Evolutionary conservation across 2,888 invertebrate genomes (phyloP).

Genomic region (Chorisops tibialis): DNA sequence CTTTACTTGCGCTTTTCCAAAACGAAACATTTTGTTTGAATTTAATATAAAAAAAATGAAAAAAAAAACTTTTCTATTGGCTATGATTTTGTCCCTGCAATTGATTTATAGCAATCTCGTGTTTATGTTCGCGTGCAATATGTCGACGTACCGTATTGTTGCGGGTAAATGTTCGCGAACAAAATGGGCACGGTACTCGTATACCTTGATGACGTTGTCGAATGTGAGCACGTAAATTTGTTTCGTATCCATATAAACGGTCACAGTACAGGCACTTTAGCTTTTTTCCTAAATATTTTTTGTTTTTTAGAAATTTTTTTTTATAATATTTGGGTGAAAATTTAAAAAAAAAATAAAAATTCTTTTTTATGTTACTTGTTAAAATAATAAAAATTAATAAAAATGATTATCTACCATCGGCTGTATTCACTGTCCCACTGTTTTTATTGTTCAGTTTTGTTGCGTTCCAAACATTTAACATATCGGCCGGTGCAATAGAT

Average conservation of each 20-base stretch:
- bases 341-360: too few species aligned
- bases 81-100: constrained; percentile 48
- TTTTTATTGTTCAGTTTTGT: constrained; percentile 65
- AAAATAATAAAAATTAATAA: constrained; percentile 8
- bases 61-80: constrained; percentile 45
- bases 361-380: too few species aligned
- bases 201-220: constrained; percentile 89
- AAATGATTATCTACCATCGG: constrained; percentile 64
- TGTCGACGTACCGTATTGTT: constrained; percentile 90
- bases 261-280: constrained; percentile 91
- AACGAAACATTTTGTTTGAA: constrained; percentile 15
- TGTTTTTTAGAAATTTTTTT: too few species aligned
- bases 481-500: constrained; percentile 56
- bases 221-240: constrained; percentile 86
- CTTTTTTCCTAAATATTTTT: constrained; percentile 70
- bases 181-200: constrained; percentile 86
- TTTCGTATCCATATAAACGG: constrained; percentile 88
- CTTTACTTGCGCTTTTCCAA: constrained; percentile 6
- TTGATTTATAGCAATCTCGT: constrained; percentile 51
- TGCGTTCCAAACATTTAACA: constrained; percentile 59
- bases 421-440: constrained; percentile 77
- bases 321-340: too few species aligned
- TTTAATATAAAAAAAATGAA: neutral
- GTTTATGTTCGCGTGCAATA: constrained; percentile 86
- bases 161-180: constrained; percentile 84